phyloP scores from a whole-genome alignment of 2,888 invertebrate species.

The Ferdinandea cuprea region DNA sequence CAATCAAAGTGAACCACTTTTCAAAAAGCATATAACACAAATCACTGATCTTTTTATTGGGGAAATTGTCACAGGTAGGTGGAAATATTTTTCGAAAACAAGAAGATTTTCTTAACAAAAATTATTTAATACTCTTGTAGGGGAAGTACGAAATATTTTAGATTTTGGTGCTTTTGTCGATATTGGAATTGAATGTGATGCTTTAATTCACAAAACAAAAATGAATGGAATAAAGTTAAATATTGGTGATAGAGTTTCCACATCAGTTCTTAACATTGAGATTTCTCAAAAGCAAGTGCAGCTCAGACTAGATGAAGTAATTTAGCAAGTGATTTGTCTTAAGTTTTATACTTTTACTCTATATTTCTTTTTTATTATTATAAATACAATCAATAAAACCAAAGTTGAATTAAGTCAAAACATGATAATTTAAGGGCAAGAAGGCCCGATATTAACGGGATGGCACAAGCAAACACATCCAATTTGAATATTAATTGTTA shows the following conservation, averaged over 20 bases:
- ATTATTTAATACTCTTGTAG: constrained; percentile 82
- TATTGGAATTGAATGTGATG: constrained; percentile 89
- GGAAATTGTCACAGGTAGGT: constrained; percentile 86
- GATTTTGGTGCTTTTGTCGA: constrained; percentile 97
- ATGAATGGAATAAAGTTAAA: constrained; percentile 85
- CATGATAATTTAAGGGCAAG: no score
- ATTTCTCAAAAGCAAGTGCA: constrained; percentile 85
- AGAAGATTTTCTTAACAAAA: neutral
- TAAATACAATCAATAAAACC: neutral
- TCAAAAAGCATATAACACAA: constrained; percentile 88
- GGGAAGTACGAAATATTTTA: constrained; percentile 92
- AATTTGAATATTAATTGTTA: no score
- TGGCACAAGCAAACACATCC: no score
- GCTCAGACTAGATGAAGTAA: constrained; percentile 83
- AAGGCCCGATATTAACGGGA: no score
- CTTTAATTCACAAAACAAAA: constrained; percentile 87
- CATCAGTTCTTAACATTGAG: constrained; percentile 86
- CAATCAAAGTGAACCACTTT: constrained; percentile 87
- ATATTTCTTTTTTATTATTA: neutral
- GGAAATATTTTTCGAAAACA: neutral
- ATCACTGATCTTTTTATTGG: constrained; percentile 87
- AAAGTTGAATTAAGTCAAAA: neutral
- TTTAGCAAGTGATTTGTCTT: constrained; percentile 34
- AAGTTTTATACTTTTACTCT: neutral
- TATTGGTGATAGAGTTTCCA: constrained; percentile 88